phyloP scores from a whole-genome alignment of 1,140 invertebrate species.

The Brachionus rubens region DNA sequence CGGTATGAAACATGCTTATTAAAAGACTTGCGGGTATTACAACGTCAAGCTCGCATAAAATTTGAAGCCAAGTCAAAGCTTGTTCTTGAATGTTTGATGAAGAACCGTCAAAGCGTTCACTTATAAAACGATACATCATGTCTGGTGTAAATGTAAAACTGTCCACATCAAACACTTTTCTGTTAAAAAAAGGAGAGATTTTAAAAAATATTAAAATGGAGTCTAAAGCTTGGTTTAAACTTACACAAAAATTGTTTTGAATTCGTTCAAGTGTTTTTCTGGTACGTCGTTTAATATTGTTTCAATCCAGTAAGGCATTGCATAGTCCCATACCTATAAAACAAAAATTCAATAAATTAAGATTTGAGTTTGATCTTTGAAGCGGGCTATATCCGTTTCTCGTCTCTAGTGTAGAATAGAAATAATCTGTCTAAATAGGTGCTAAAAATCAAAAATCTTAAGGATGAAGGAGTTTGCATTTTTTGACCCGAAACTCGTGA shows the following conservation, averaged over 20 bases:
- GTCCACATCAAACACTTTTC: slow-evolving; percentile 46
- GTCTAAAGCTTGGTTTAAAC: neutral
- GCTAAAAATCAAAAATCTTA: no score
- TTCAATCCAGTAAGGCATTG: slow-evolving; percentile 98
- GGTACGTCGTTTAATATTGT: slow-evolving; percentile 89
- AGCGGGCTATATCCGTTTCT: no score
- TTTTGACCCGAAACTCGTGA: no score
- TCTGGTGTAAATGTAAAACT: slow-evolving; percentile 13
- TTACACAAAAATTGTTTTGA: slow-evolving; percentile 82
- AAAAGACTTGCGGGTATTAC: neutral
- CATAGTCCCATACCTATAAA: slow-evolving; percentile 78
- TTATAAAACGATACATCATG: slow-evolving; percentile 40
- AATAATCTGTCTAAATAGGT: no score
- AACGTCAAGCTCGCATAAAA: slow-evolving; percentile 39
- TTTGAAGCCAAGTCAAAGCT: slow-evolving; percentile 30
- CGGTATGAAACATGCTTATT: slow-evolving; percentile 11
- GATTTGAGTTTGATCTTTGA: no score
- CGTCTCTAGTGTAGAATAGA: no score
- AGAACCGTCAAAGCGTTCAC: slow-evolving; percentile 36
- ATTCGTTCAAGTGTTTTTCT: slow-evolving; percentile 80
- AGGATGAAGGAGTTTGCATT: no score
- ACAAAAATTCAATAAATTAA: slow-evolving; percentile 23
- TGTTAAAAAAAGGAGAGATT: neutral
- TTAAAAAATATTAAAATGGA: neutral
- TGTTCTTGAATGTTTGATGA: slow-evolving; percentile 45